phyloP scores from a whole-genome alignment of 2,797 vertebrate genomes.

The Crax fasciolata region DNA sequence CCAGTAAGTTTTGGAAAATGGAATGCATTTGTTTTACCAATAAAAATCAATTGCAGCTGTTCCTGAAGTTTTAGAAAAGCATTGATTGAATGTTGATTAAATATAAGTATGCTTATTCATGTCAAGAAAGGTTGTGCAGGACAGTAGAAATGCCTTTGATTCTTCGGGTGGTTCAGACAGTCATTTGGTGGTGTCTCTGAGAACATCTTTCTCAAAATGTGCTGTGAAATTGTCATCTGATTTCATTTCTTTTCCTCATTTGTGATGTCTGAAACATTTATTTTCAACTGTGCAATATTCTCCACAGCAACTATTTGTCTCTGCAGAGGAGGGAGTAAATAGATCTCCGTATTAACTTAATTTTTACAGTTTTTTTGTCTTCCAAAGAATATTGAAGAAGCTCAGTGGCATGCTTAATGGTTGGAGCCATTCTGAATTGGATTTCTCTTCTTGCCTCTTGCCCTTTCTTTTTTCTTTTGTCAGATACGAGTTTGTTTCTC shows the following conservation, averaged over 20 bases:
- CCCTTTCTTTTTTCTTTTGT: rapidly evolving
- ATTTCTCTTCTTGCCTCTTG: background rate
- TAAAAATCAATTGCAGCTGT: background rate
- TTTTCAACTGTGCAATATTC: background rate
- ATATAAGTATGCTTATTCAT: background rate
- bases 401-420: background rate
- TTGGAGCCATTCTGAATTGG: background rate
- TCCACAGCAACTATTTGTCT: background rate
- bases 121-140: background rate
- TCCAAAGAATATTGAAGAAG: background rate
- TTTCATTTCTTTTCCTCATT: background rate
- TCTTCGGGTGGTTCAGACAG: background rate
- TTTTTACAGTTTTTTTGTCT: background rate
- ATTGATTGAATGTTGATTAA: background rate
- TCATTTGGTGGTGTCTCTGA: background rate
- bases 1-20: background rate
- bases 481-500: background rate
- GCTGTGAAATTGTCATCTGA: background rate
- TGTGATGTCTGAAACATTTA: background rate
- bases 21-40: background rate
- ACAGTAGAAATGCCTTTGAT: background rate
- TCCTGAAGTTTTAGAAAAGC: background rate
- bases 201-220: background rate
- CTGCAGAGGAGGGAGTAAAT: background rate
- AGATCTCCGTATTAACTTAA: background rate